phyloP scores from a whole-genome alignment of 2,888 invertebrate species.

The Mythimna loreyi region DNA sequence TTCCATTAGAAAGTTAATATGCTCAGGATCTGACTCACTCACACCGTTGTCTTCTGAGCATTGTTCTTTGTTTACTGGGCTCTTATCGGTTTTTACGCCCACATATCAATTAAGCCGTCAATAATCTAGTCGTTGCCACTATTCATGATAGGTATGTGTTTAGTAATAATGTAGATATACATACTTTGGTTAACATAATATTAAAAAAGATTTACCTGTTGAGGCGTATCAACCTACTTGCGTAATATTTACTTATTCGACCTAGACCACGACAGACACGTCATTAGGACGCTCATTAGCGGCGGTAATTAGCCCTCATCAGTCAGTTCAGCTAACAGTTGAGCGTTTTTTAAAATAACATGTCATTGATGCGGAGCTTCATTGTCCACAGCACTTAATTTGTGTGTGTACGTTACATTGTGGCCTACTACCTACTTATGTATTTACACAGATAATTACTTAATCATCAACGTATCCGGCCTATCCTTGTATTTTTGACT shows the following conservation, averaged over 20 bases:
- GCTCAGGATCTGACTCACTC: too few species aligned
- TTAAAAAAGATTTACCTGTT: neutral
- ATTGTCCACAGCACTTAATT: slow-evolving; percentile 11
- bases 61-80: neutral
- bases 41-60: neutral
- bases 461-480: too few species aligned
- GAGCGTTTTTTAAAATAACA: slow-evolving; percentile 53
- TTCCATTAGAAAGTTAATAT: neutral
- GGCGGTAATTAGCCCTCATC: slow-evolving; percentile 42
- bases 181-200: neutral
- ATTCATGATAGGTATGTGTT: too few species aligned
- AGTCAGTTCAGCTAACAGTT: slow-evolving; percentile 34
- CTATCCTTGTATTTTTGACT: too few species aligned
- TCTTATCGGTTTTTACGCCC: neutral
- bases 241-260: slow-evolving; percentile 23
- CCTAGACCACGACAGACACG: slow-evolving; percentile 24
- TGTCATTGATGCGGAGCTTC: slow-evolving; percentile 34
- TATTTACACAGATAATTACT: too few species aligned
- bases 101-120: too few species aligned
- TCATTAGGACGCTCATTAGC: slow-evolving; percentile 35
- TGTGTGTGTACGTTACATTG: slow-evolving; percentile 17
- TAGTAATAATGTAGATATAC: neutral
- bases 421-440: neutral
- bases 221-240: slow-evolving; percentile 27
- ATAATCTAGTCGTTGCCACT: neutral